Evolutionary conservation across 2,113 vertebrate species (phyloP).

Genomic region (Lethenteron reissneri): DNA sequence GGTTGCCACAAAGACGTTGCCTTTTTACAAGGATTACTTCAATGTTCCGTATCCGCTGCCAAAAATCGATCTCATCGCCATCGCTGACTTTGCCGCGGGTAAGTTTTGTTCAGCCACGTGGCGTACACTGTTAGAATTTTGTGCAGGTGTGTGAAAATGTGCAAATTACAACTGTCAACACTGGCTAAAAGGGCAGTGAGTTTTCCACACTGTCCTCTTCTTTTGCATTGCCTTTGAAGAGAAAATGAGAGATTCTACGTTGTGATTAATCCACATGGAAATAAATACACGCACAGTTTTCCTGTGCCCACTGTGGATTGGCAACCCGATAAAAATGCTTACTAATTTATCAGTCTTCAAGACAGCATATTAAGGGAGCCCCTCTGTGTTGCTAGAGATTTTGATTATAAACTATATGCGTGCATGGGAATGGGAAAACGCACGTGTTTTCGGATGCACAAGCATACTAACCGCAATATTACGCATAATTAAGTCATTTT

Average conservation of each 20-base stretch:
- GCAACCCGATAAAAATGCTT: constrained; percentile 21
- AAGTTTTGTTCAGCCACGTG: constrained; percentile 16
- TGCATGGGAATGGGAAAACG: too few relatives aligned
- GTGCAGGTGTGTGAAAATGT: not conserved
- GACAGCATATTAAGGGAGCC: not conserved
- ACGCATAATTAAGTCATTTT: too few relatives aligned
- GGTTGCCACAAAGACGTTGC: constrained; percentile 96
- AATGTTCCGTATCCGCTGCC: constrained; percentile 91
- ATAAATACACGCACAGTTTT: too few relatives aligned
- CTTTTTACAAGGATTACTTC: constrained; percentile 99
- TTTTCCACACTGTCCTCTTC: too few relatives aligned
- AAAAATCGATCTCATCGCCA: constrained; percentile 99
- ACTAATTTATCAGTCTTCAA: not conserved
- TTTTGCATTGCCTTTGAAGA: too few relatives aligned
- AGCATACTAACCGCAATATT: too few relatives aligned
- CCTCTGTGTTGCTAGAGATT: too few relatives aligned
- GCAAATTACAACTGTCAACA: not conserved
- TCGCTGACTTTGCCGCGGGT: constrained; percentile 99
- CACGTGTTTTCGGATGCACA: too few relatives aligned
- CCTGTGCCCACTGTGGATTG: constrained; percentile 19
- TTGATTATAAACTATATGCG: too few relatives aligned
- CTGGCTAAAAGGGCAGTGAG: too few relatives aligned
- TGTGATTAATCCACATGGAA: too few relatives aligned
- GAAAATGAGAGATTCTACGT: too few relatives aligned
- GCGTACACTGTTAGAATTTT: not conserved